Base-by-base conservation (phyloP, 2,797 vertebrate species). In the Fratercula arctica region DNA sequence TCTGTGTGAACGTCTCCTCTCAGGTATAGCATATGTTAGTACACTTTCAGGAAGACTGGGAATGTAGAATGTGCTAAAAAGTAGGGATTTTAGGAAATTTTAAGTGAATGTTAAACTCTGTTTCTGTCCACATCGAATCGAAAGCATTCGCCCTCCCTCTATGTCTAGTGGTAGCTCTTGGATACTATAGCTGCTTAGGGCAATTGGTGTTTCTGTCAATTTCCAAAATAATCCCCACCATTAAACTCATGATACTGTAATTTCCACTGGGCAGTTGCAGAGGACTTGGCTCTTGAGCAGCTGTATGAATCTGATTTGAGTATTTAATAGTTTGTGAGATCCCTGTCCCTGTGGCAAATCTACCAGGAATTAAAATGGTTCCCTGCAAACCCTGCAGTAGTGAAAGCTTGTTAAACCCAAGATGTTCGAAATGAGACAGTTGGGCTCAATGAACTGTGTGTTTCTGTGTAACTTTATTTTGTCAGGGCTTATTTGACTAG, bases 381-480 rank as follows among this genome's bases (percentile, higher is more conserved):
- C 39, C 60, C 48, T 63, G 39, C 15, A 85, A 92, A 70, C n/a
- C 6, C 48, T 86, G 57, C 57, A 90, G 57, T 61, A 86, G 24
- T 1, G 3, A 70, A 90, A 70, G 25, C n/a, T 73, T 85, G 60
- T 81, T 95, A 83, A 95, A 84, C 5, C 6, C n/a, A 84, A 53
- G 23, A 43, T 45, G 11, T 68, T 80, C 81, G n/a, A 84, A 93
- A 91, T 61, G 24, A 94, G 61, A 37, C 33, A 63, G 46, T 48
- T 86, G 37, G 35, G 24, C 80, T 95, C 91, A 66, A 59, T 76
- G 83, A 91, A 91, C 50, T 86, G 43, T 1, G 0, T 61, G 33
- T 75, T 94, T 94, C 54, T 86, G 25, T 95, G 83, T 61, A 90
- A 88, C 79, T 94, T 88, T 84, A 81, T 93, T 94, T 93, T 88